These are phyloP conservation scores for Rhagologus leucostigma DNA, from an alignment of 2,113 vertebrate species.

Conservation along the genomic window DNA sequence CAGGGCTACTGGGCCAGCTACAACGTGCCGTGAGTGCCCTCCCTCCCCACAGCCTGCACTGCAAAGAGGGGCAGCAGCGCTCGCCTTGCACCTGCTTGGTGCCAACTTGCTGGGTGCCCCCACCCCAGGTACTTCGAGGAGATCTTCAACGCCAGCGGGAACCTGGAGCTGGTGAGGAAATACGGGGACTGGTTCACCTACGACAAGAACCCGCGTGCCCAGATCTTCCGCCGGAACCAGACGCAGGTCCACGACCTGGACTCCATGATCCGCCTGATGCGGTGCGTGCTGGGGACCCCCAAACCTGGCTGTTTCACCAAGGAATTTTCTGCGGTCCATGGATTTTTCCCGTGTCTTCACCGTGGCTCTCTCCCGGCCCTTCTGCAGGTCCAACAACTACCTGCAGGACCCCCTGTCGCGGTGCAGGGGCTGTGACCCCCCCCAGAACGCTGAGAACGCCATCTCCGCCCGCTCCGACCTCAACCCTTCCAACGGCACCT, in stretches of 20 bases:
- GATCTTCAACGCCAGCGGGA: constrained; percentile 88
- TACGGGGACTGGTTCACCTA: constrained; percentile 92
- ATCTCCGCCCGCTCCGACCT: constrained; percentile 92
- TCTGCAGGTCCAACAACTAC: constrained; percentile 88
- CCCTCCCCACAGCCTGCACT: fast-evolving
- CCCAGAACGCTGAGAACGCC: constrained; percentile 84
- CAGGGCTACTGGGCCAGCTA: constrained; percentile 95
- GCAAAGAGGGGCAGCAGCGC: fast-evolving
- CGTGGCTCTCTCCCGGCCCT: fast-evolving
- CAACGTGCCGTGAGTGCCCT: constrained; percentile 85
- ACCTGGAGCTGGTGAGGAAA: constrained; percentile 79
- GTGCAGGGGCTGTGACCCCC: constrained; percentile 79
- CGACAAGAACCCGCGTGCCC: constrained; percentile 83
- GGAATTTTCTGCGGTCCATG: fast-evolving
- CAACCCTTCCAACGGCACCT: constrained; percentile 88
- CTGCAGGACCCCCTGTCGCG: constrained; percentile 83
- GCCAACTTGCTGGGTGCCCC: background rate
- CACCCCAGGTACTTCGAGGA: constrained; percentile 79
- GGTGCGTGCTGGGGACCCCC: constrained; percentile 62
- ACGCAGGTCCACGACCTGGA: constrained; percentile 79
- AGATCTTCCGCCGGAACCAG: constrained; percentile 90
- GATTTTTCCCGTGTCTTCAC: fast-evolving
- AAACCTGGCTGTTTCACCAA: fast-evolving
- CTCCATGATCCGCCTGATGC: constrained; percentile 91
- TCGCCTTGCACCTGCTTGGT: background rate